Base-by-base conservation (phyloP, 2,888 invertebrate species). In the Smittia sp. region DNA sequence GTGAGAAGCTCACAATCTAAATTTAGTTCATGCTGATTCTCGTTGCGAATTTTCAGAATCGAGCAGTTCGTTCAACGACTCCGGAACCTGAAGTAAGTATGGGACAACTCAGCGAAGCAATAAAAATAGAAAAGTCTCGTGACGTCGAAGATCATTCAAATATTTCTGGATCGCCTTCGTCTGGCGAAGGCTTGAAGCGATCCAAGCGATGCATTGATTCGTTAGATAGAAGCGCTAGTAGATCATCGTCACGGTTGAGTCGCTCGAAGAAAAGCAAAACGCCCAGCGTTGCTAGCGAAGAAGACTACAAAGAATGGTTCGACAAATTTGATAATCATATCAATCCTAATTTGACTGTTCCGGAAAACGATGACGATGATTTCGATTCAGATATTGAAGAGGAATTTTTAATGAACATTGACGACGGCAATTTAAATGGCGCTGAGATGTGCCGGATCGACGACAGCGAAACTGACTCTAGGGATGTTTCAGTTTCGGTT, bases 261-360 rank as follows among this genome's bases (percentile, higher is more conserved):
- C 22, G 11, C 11, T 46, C 46, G 11, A 73, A 32, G 18, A 72
- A 70, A 18, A 70, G 69, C 18, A 69, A 72, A 38, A 72, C 58
- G 32, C 72, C 72, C 6, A 62, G 62, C n/a, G 73, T 65, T 1
- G 65, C 73, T 2, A 46, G 46, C 32, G 65, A 73, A 52, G 65
- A 63, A 7, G 73, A 73, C 46, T 73, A 73, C 39, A 73, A 73
- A n/a, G 73, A 73, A 65, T 73, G 73, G 73, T 73, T 73, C 22
- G 73, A 65, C 27, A 63, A 25, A 25, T 73, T 73, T 41, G 65
- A 73, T 46, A 73, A 52, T 65, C 41, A 73, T 46, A n/a, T 46
- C 1, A 62, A 32, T 9, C n/a, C 73, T 4, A 62, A 73, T 11
- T 15, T 72, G 11, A 24, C 62, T 11, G n/a, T 72, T 15, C 72